Percentiles rank a stretch among this genome's conserved stretches.
phyloP scores from a whole-genome alignment of 2,113 vertebrate species.

The Myrmophylax atrothorax region DNA sequence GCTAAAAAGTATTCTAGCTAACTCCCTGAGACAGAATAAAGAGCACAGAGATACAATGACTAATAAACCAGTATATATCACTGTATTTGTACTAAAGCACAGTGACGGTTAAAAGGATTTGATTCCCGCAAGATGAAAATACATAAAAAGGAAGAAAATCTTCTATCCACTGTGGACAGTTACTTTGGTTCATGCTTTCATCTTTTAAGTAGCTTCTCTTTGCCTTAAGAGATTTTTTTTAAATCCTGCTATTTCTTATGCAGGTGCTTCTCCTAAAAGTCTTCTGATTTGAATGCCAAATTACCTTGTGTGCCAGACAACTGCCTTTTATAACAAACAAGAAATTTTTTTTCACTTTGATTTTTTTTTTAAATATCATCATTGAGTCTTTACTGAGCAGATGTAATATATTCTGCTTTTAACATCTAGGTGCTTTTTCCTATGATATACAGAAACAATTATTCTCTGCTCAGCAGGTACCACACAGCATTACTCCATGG shows the following conservation, averaged over 20 bases:
- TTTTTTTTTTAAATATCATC: neutral
- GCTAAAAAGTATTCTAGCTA: neutral
- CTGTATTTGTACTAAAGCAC: neutral
- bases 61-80: neutral
- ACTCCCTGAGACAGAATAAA: neutral
- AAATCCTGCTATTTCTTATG: neutral
- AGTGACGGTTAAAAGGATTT: neutral
- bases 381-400: neutral
- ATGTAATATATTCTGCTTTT: neutral
- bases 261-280: neutral
- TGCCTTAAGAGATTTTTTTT: neutral
- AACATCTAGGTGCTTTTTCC: neutral
- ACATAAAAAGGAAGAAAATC: neutral
- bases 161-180: neutral
- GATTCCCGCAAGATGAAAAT: neutral
- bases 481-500: neutral
- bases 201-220: slow-evolving; percentile 31
- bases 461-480: neutral
- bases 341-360: neutral
- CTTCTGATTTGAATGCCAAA: slow-evolving; percentile 17
- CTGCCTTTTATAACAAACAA: neutral
- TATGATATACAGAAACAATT: neutral
- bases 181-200: neutral
- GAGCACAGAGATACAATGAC: neutral
- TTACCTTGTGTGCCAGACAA: neutral